phyloP scores from a whole-genome alignment of 2,888 invertebrate genomes.

The Pandemis corylana region DNA sequence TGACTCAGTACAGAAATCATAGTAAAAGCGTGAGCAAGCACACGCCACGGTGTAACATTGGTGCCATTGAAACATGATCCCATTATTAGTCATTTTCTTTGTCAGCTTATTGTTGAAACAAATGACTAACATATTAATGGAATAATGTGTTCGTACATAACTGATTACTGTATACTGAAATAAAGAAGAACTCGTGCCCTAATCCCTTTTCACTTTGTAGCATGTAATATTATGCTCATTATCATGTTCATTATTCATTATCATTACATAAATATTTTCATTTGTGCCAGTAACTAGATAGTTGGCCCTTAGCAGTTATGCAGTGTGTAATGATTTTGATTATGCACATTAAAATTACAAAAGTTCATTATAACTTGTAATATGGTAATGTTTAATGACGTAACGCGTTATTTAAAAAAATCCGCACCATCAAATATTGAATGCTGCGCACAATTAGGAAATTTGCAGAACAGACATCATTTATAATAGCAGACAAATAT shows the following conservation, averaged over 20 bases:
- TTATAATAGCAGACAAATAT: too few relatives aligned
- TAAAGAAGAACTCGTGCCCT: slow-evolving; percentile 13
- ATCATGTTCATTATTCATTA: neutral
- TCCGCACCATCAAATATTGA: neutral
- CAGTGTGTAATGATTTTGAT: slow-evolving; percentile 17
- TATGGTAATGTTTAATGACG: neutral
- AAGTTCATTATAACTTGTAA: slow-evolving; percentile 15
- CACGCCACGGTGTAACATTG: slow-evolving; percentile 19
- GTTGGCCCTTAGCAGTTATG: slow-evolving; percentile 20
- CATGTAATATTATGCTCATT: neutral
- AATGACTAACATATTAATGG: slow-evolving; percentile 23
- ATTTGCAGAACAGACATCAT: neutral
- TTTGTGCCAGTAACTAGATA: slow-evolving; percentile 31
- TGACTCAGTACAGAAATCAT: slow-evolving; percentile 20
- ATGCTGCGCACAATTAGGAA: neutral
- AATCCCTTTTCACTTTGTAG: neutral
- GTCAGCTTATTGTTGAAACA: slow-evolving; percentile 23
- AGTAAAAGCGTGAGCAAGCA: slow-evolving; percentile 21
- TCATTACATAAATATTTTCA: slow-evolving; percentile 22
- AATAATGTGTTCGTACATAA: slow-evolving; percentile 5
- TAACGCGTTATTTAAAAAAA: neutral
- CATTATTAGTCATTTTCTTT: slow-evolving; percentile 40
- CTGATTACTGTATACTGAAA: neutral
- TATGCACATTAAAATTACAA: slow-evolving; percentile 6
- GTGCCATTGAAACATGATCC: slow-evolving; percentile 34